Conservation (phyloP, 2,888 invertebrate species). For the Leucophenga montana region DNA sequence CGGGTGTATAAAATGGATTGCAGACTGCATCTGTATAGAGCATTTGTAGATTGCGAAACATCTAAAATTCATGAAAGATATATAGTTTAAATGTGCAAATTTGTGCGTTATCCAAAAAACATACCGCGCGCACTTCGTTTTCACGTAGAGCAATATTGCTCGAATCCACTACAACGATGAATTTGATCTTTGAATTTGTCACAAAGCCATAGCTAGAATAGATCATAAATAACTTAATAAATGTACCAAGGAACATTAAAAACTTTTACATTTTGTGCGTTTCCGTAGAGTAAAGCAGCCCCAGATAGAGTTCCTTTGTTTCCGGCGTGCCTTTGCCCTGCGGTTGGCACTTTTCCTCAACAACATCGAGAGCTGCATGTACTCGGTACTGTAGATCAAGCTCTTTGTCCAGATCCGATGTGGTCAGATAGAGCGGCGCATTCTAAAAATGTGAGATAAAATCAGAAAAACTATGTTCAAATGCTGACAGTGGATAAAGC, state of each 20-base stretch:
- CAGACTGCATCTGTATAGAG: constrained; percentile 95
- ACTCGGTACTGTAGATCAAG: constrained; percentile 94
- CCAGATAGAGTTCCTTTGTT: constrained; percentile 90
- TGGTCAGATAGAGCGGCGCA: constrained; percentile 90
- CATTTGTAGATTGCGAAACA: constrained; percentile 91
- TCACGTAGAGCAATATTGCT: constrained; percentile 90
- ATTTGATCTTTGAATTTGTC: constrained; percentile 96
- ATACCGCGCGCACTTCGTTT: constrained; percentile 93
- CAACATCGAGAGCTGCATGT: constrained; percentile 80
- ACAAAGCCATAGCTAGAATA: constrained; percentile 90
- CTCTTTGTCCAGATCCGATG: constrained; percentile 84
- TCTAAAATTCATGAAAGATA: constrained; percentile 73
- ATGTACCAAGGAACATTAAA: constrained; percentile 11
- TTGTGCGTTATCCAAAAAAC: constrained; percentile 29
- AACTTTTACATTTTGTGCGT: constrained; percentile 91
- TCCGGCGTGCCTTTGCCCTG: constrained; percentile 81
- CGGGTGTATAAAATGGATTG: constrained; percentile 97
- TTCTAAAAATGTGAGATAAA: constrained; percentile 79
- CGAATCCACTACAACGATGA: constrained; percentile 93
- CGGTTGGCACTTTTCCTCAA: constrained; percentile 74
- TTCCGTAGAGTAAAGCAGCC: constrained; percentile 93
- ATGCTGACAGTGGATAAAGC: background rate
- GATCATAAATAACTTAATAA: constrained; percentile 31
- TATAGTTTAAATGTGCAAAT: constrained; percentile 32
- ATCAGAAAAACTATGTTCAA: background rate